Percentiles rank a stretch among this genome's conserved stretches.
Conservation (phyloP, 2,797 vertebrate species). For the Euphonia xanthogaster region DNA sequence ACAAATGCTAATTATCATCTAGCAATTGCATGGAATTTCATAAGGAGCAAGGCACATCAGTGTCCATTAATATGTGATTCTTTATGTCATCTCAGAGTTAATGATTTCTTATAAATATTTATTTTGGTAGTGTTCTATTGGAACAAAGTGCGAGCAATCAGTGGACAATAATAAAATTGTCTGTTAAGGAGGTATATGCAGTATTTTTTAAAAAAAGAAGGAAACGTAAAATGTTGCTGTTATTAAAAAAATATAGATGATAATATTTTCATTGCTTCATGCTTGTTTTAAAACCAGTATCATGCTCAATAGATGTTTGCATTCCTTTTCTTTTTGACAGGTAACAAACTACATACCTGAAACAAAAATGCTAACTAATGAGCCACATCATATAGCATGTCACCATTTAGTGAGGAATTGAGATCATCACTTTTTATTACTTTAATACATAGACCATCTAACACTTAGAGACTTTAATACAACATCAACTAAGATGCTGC, state of each 20-base stretch:
- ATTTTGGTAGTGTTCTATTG: background rate
- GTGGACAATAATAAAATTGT: background rate
- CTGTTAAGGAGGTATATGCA: background rate
- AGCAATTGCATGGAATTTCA: background rate
- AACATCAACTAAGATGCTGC: background rate
- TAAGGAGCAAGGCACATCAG: background rate
- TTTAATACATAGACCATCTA: background rate
- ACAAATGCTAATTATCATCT: background rate
- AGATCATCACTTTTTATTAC: background rate
- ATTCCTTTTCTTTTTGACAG: background rate
- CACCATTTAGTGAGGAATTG: background rate
- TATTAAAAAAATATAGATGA: background rate
- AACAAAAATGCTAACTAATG: background rate
- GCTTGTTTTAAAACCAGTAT: background rate
- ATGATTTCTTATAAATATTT: background rate
- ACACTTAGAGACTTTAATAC: background rate
- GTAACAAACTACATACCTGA: background rate
- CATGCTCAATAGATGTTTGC: background rate
- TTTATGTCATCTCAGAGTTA: background rate
- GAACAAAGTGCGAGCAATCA: background rate
- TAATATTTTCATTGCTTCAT: background rate
- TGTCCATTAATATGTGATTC: background rate
- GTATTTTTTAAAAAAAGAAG: background rate
- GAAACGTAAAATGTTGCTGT: background rate
- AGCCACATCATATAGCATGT: background rate